These are phyloP conservation scores for Achatina immaculata DNA, from an alignment of 1,140 invertebrate species.

Conservation along the genomic window DNA sequence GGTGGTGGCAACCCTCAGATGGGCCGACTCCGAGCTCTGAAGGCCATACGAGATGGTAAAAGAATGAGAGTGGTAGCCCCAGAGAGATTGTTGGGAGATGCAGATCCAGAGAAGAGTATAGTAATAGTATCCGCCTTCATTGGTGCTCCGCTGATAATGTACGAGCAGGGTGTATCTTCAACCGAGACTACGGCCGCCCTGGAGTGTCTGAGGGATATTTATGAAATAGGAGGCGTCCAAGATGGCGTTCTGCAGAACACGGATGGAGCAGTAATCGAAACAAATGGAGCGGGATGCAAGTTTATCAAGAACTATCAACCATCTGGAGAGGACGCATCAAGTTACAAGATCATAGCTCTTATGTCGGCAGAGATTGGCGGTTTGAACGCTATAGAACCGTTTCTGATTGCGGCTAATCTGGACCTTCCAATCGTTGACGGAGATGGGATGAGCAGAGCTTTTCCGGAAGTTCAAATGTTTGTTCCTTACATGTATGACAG, in stretches of 20 bases:
- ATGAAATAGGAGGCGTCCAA: conserved; percentile 47
- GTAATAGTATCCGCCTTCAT: conserved; percentile 53
- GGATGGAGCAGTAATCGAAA: conserved; percentile 47
- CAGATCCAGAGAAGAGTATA: conserved; percentile 48
- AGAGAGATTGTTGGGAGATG: conserved; percentile 43
- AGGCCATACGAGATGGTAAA: conserved; percentile 52
- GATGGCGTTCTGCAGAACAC: conserved; percentile 43
- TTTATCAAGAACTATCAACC: conserved; percentile 57
- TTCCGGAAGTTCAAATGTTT: conserved; percentile 64
- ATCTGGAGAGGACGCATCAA: neutral
- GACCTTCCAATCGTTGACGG: conserved; percentile 60
- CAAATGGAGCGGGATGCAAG: conserved; percentile 43
- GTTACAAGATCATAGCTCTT: conserved; percentile 52
- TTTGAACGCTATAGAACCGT: conserved; percentile 62
- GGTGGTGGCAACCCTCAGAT: conserved; percentile 63
- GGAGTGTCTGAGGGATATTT: conserved; percentile 54
- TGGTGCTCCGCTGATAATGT: conserved; percentile 57
- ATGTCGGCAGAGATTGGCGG: conserved; percentile 65
- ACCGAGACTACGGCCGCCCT: conserved; percentile 52
- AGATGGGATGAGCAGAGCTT: conserved; percentile 68
- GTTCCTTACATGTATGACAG: conserved; percentile 59
- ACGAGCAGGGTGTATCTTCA: conserved; percentile 55
- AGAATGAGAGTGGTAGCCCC: conserved; percentile 55
- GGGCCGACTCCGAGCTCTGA: conserved; percentile 49
- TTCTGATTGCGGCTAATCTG: conserved; percentile 57